phyloP scores from a whole-genome alignment of 64 coral and sea anemone species.

The Montipora efflorescens region DNA sequence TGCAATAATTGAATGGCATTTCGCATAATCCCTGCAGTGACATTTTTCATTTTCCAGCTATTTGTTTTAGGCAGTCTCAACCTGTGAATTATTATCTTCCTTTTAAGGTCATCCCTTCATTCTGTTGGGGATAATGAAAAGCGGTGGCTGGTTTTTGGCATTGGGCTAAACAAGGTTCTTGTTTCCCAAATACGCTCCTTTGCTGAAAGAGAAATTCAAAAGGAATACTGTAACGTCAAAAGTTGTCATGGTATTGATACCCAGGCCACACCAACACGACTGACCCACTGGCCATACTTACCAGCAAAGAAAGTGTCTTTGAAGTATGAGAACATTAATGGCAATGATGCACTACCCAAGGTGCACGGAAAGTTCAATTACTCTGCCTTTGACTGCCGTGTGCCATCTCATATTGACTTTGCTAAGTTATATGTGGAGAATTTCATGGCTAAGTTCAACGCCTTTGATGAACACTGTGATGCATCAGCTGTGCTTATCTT shows the following conservation, averaged over 20 bases:
- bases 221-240: background rate
- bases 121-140: too few species aligned
- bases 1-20: too few species aligned
- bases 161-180: too few species aligned
- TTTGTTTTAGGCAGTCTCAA: too few species aligned
- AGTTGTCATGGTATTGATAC: slow-evolving; percentile 3
- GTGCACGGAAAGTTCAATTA: slow-evolving; percentile 6
- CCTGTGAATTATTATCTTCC: too few species aligned
- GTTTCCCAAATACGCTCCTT: too few species aligned
- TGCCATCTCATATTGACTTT: slow-evolving; percentile 48
- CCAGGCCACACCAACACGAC: slow-evolving; percentile 1
- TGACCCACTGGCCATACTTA: background rate
- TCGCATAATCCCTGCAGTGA: too few species aligned
- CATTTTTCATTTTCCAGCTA: too few species aligned
- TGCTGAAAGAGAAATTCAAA: too few species aligned
- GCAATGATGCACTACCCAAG: slow-evolving; percentile 4
- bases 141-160: too few species aligned
- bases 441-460: slow-evolving; percentile 32
- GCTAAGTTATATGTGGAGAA: slow-evolving; percentile 40
- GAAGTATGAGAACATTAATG: slow-evolving; percentile 49
- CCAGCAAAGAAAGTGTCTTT: background rate
- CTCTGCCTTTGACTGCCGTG: slow-evolving; percentile 6
- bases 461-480: slow-evolving; percentile 51
- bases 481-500: background rate
- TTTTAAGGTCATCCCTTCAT: too few species aligned